These are phyloP conservation scores for Priocnemis perturbator DNA, from an alignment of 2,888 invertebrate species.

Conservation along the genomic window DNA sequence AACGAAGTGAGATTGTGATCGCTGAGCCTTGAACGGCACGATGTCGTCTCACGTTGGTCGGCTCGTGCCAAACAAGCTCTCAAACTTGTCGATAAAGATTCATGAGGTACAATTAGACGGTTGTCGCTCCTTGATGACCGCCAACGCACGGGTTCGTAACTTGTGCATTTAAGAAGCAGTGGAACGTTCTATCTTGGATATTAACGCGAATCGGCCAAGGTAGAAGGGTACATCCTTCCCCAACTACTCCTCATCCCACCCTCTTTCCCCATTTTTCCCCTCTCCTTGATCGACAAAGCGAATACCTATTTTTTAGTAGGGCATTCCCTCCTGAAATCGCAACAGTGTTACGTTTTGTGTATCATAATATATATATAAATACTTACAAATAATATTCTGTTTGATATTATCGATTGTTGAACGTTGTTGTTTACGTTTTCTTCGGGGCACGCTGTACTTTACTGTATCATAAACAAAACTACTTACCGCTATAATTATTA, in stretches of 20 bases:
- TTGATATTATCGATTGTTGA: conserved; percentile 75
- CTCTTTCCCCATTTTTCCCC: not conserved
- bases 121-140: conserved; percentile 26
- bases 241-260: not conserved
- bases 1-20: too few species aligned
- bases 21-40: conserved; percentile 2
- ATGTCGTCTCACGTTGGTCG: conserved; percentile 17
- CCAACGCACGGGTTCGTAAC: conserved; percentile 36
- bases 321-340: conserved; percentile 54
- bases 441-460: conserved; percentile 74
- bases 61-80: conserved; percentile 39
- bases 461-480: conserved; percentile 66
- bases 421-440: conserved; percentile 73
- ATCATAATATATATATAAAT: conserved; percentile 67
- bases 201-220: conserved; percentile 19
- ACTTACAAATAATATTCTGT: conserved; percentile 69
- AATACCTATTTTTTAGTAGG: conserved; percentile 60
- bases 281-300: conserved; percentile 24
- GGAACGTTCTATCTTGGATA: conserved; percentile 15
- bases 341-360: conserved; percentile 71
- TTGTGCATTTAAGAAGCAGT: conserved; percentile 46
- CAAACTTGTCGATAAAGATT: conserved; percentile 40
- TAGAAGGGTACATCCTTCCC: conserved; percentile 6
- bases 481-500: conserved; percentile 59
- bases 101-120: conserved; percentile 39